phyloP scores from a whole-genome alignment of 2,797 vertebrate genomes.

The Pteropus rufus region DNA sequence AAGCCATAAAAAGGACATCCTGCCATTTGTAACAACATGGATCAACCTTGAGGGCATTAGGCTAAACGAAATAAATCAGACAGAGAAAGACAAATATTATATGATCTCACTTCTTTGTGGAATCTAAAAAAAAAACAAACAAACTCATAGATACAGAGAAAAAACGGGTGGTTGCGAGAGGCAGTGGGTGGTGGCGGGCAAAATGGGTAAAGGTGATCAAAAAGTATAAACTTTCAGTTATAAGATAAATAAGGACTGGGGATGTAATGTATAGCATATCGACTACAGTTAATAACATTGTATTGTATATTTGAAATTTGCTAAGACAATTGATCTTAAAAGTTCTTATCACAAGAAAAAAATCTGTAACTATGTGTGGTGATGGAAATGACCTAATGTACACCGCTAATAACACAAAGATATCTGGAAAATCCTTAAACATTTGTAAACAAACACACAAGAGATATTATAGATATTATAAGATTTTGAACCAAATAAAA shows the following conservation, averaged over 20 bases:
- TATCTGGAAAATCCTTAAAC: background rate
- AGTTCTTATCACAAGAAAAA: background rate
- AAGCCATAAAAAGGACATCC: background rate
- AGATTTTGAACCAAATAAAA: constrained; percentile 36
- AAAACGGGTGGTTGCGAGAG: background rate
- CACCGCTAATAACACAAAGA: background rate
- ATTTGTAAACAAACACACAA: constrained; percentile 18
- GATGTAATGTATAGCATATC: background rate
- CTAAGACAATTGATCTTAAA: background rate
- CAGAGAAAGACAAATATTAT: background rate
- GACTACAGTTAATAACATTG: background rate
- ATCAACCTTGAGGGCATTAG: background rate
- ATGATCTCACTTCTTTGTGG: background rate
- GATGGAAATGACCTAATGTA: background rate
- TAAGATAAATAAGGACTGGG: background rate
- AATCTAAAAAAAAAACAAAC: background rate
- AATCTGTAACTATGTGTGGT: background rate
- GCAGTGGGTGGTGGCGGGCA: background rate
- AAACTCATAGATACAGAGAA: background rate
- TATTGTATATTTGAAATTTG: background rate
- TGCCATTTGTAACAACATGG: background rate
- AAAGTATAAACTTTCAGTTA: background rate
- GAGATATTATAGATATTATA: background rate
- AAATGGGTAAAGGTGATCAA: background rate
- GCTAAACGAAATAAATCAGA: background rate